Conservation (phyloP, 1,140 invertebrate genomes). For the Caenorhabditis brenneri region DNA sequence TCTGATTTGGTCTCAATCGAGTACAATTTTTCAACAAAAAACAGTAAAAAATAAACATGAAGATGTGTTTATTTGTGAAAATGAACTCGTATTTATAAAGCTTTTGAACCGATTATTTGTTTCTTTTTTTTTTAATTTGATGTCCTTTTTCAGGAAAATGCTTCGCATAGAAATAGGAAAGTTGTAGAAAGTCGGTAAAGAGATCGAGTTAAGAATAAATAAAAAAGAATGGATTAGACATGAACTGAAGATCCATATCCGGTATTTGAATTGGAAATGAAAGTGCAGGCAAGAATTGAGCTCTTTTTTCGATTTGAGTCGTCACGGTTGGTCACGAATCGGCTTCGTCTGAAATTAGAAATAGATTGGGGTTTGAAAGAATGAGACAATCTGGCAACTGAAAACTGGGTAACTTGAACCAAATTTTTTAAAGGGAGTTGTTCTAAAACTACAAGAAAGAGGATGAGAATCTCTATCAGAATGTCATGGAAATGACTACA, state of each 20-base stretch:
- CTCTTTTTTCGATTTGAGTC: conserved; percentile 23
- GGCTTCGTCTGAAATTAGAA: background rate
- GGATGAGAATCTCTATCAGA: too few species aligned
- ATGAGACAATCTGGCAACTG: too few species aligned
- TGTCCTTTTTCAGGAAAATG: too few species aligned
- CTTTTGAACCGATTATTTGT: conserved; percentile 13
- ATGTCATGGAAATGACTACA: too few species aligned
- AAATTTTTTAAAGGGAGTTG: too few species aligned
- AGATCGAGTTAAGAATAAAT: background rate
- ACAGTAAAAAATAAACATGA: background rate
- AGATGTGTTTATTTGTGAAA: background rate
- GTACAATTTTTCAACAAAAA: too few species aligned
- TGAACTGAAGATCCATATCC: conserved; percentile 23
- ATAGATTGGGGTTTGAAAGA: background rate
- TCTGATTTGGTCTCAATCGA: background rate
- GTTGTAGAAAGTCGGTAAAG: background rate
- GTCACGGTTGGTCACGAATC: background rate
- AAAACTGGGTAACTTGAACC: too few species aligned
- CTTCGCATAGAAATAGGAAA: background rate
- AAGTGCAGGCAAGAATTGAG: conserved; percentile 11
- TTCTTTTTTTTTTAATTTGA: background rate
- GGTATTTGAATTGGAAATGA: conserved; percentile 14
- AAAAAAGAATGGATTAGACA: background rate
- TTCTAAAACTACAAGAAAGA: too few species aligned
- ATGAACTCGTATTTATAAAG: conserved; percentile 37